A percentile compares a stretch with the other conserved stretches of the same genome.
Evolutionary conservation across 2,113 vertebrate species (phyloP).

Genomic region (Progne subis): DNA sequence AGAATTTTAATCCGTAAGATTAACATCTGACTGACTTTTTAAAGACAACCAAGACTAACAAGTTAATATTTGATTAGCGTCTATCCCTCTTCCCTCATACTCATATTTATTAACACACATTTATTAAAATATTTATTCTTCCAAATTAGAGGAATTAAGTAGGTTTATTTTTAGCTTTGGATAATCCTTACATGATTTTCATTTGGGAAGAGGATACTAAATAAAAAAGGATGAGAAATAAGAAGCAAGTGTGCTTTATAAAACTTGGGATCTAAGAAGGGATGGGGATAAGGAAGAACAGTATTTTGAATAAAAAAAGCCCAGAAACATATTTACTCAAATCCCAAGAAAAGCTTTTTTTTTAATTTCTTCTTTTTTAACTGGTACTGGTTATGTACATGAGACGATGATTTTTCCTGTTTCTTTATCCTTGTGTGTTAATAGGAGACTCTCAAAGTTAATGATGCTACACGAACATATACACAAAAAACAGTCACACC

Average conservation of each 20-base stretch:
- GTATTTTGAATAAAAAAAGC: not conserved
- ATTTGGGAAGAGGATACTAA: not conserved
- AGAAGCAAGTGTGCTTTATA: not conserved
- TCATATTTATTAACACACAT: not conserved
- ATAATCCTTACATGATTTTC: not conserved
- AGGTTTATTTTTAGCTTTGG: not conserved
- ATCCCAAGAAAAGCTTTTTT: accelerated
- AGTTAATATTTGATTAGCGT: not conserved
- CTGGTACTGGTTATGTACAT: not conserved
- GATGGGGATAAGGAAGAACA: accelerated
- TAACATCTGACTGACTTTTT: not conserved
- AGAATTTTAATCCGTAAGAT: not conserved
- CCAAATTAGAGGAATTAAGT: not conserved
- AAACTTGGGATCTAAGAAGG: not conserved
- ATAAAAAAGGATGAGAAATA: not conserved
- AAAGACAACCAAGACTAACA: not conserved
- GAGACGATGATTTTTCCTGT: not conserved
- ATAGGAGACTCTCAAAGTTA: not conserved
- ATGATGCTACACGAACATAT: not conserved
- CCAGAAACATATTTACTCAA: not conserved
- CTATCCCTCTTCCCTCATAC: not conserved
- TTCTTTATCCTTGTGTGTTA: not conserved
- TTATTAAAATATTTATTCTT: not conserved
- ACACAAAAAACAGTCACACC: not conserved
- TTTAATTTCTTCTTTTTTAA: not conserved